Evolutionary conservation across 1,140 invertebrate genomes (phyloP).

Genomic region (Glossosoma conforme): DNA sequence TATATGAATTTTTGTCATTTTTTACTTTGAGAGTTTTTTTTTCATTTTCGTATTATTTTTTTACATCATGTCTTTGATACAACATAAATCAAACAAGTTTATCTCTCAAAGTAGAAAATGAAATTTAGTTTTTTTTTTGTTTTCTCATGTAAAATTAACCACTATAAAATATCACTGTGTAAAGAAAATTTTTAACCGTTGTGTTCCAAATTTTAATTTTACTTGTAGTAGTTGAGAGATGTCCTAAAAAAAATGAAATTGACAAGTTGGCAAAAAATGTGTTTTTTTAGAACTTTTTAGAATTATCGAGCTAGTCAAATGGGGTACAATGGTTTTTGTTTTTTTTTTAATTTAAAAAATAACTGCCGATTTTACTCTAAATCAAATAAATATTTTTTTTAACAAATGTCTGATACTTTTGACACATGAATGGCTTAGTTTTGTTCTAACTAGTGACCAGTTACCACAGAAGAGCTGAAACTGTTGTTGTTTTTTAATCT

Average conservation of each 20-base stretch:
- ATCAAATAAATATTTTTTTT: too few relatives aligned
- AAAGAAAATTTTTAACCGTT: not conserved
- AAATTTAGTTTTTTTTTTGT: not conserved
- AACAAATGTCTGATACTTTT: too few relatives aligned
- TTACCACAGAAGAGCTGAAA: too few relatives aligned
- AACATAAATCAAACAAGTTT: not conserved
- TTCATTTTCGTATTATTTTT: not conserved
- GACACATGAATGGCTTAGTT: too few relatives aligned
- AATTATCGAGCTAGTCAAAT: not conserved
- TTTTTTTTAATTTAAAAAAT: slow-evolving; percentile 1
- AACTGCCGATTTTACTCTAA: too few relatives aligned
- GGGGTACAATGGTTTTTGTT: not conserved
- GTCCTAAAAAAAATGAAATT: not conserved
- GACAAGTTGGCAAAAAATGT: not conserved
- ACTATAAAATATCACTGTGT: not conserved
- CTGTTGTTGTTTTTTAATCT: too few relatives aligned
- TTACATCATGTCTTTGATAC: not conserved
- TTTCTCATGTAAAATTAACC: not conserved
- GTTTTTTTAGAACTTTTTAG: not conserved
- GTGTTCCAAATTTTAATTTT: not conserved
- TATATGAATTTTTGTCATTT: not conserved
- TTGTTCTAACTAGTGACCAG: too few relatives aligned
- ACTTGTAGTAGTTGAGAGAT: too few relatives aligned
- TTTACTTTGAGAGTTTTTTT: not conserved
- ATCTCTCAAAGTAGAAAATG: not conserved